These are phyloP conservation scores for Eudyptes chrysolophus DNA, from an alignment of 2,113 vertebrate species.

Conservation along the genomic window DNA sequence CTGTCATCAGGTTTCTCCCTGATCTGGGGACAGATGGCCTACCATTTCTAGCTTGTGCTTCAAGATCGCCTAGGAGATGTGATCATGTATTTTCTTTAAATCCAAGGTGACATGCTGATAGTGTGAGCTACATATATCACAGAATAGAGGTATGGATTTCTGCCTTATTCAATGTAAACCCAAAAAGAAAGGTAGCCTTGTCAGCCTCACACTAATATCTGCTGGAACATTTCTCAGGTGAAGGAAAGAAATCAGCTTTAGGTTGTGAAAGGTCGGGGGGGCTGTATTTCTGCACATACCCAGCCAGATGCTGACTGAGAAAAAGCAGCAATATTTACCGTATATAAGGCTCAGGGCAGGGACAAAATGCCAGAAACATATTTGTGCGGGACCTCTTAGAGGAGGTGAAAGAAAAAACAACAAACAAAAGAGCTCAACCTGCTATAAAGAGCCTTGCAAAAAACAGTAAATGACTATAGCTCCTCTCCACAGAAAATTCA, in stretches of 20 bases:
- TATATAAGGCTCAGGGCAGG: not conserved
- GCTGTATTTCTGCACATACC: not conserved
- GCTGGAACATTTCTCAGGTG: not conserved
- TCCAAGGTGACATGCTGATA: not conserved
- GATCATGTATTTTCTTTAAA: conserved; percentile 40
- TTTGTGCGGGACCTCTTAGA: not conserved
- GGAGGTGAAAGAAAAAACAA: not conserved
- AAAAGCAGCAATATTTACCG: not conserved
- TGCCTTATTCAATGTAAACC: not conserved
- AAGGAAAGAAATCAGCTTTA: not conserved
- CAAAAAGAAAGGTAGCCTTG: not conserved
- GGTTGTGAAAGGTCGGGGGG: not conserved
- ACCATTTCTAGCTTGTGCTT: not conserved
- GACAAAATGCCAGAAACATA: not conserved
- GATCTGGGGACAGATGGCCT: not conserved
- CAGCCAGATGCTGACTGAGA: not conserved
- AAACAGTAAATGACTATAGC: fast-evolving
- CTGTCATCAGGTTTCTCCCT: conserved; percentile 7
- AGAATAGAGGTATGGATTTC: not conserved
- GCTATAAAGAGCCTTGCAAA: not conserved
- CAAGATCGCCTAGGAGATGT: not conserved
- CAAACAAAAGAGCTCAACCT: not conserved
- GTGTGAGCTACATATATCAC: not conserved
- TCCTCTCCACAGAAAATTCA: not conserved
- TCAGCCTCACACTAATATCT: not conserved